Evolutionary conservation across 2,113 vertebrate genomes (phyloP).

Genomic region (Peucedramus taeniatus): DNA sequence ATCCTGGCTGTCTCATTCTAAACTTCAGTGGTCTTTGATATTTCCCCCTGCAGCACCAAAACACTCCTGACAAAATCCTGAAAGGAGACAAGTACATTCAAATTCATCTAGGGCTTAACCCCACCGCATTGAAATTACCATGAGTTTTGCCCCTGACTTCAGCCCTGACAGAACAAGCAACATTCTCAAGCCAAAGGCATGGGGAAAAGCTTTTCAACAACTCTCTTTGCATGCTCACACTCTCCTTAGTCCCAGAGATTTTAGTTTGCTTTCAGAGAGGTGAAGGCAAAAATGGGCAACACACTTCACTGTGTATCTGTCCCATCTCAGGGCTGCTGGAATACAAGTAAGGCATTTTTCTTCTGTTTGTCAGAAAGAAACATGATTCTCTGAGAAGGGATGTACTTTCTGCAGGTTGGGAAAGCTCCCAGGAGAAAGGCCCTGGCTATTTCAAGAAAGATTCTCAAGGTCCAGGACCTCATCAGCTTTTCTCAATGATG

Average conservation of each 20-base stretch:
- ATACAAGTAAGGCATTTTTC: rapidly evolving
- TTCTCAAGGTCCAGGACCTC: neutral
- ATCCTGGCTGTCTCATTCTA: neutral
- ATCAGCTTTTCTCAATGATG: rapidly evolving
- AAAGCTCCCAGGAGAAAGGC: neutral
- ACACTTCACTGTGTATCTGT: neutral
- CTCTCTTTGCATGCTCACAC: neutral
- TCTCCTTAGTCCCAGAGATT: neutral
- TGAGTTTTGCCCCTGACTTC: slow-evolving; percentile 47
- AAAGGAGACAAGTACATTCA: slow-evolving; percentile 9
- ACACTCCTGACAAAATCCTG: slow-evolving; percentile 1
- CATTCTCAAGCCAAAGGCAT: neutral
- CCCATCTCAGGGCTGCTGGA: neutral
- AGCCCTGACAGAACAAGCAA: slow-evolving; percentile 16
- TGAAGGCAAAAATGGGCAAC: neutral
- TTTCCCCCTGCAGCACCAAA: neutral
- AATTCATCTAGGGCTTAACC: slow-evolving; percentile 38
- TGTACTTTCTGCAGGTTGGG: rapidly evolving
- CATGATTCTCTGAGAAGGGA: neutral
- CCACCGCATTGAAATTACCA: neutral
- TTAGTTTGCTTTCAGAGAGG: neutral
- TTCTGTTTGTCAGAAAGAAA: neutral
- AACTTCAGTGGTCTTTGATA: neutral
- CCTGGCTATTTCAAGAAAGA: neutral
- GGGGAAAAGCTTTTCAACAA: slow-evolving; percentile 16